phyloP scores from a whole-genome alignment of 2,113 vertebrate species.

The Leptobrachium ailaonicum region DNA sequence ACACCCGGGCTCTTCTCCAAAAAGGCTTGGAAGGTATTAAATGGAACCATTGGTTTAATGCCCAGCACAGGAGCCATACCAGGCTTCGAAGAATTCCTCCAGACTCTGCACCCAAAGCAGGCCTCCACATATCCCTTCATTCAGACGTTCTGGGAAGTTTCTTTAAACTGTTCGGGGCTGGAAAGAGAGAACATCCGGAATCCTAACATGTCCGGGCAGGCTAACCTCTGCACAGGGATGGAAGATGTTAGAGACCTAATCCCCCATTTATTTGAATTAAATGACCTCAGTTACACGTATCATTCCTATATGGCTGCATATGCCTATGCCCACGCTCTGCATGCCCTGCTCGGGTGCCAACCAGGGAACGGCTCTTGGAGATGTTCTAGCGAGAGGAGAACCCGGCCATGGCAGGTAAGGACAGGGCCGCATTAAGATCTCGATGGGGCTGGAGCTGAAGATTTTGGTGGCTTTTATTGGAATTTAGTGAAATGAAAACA shows the following conservation, averaged over 20 bases:
- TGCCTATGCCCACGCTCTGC: slow-evolving; percentile 36
- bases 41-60: slow-evolving; percentile 23
- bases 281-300: slow-evolving; percentile 37
- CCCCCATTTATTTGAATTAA: slow-evolving; percentile 24
- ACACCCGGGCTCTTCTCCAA: slow-evolving; percentile 31
- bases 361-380: not conserved
- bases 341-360: not conserved
- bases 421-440: too few relatives aligned
- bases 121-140: slow-evolving; percentile 3
- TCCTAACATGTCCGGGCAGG: too few relatives aligned
- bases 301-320: slow-evolving; percentile 31
- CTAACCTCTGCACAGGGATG: not conserved
- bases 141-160: slow-evolving; percentile 9
- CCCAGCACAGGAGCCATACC: slow-evolving; percentile 22
- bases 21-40: slow-evolving; percentile 36
- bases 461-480: too few relatives aligned
- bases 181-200: not conserved
- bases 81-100: slow-evolving; percentile 10
- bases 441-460: too few relatives aligned
- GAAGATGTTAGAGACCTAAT: not conserved
- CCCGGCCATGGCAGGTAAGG: slow-evolving; percentile 19
- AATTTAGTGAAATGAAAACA: too few relatives aligned
- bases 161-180: slow-evolving; percentile 20
- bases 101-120: not conserved
- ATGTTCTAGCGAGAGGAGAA: not conserved